Evolutionary conservation across 1,140 invertebrate species (phyloP), one percentile per base, ranked within the genome.

Genomic region (Drosophila takahashii): DNA sequence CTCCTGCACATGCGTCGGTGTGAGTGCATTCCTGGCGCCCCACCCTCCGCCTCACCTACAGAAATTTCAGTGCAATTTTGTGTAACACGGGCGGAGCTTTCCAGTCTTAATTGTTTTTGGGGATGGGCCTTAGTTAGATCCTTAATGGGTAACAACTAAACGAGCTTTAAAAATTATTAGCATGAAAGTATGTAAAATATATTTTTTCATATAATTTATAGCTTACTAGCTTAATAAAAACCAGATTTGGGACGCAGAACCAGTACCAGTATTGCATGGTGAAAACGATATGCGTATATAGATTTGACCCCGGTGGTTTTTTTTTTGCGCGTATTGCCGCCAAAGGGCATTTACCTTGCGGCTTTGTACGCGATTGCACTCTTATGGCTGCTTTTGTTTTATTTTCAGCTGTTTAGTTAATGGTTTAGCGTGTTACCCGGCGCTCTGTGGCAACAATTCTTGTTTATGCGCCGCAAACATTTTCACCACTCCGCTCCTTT

Each of bases 391-490:
- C 53, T 71, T 85, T 86, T 77, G 74, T 86, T 86, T 79, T 86
- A 83, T 81, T 78, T 76, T 60, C 18, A 29, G 71, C 75, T 87
- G 84, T 87, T 87, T 89, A 89, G 83, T 87, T 89, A 87, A 87
- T 89, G 83, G 83, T 83, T 87, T 87, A 83, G 83, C 83, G 79
- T 87, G 76, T 86, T 86, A 56, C 61, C 57, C 83, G 45, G 62
- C 70, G 39, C 64, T 52, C 60, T 58, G 65, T 75, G 78, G 81
- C 60, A 81, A 77, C 73, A 69, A 89, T 87, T 87, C 86, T 89
- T 87, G 79, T 87, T 87, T 87, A 87, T 87, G 84, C 79, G 84
- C 79, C 83, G 84, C 83, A 83, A 89, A 87, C 83, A 87, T 87
- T 79, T 87, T 59, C 56, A 64, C 83, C 81, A 65, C 78, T 74